These are phyloP conservation scores for Drosophila ficusphila DNA, from an alignment of 1,140 invertebrate genomes.

Conservation along the genomic window DNA sequence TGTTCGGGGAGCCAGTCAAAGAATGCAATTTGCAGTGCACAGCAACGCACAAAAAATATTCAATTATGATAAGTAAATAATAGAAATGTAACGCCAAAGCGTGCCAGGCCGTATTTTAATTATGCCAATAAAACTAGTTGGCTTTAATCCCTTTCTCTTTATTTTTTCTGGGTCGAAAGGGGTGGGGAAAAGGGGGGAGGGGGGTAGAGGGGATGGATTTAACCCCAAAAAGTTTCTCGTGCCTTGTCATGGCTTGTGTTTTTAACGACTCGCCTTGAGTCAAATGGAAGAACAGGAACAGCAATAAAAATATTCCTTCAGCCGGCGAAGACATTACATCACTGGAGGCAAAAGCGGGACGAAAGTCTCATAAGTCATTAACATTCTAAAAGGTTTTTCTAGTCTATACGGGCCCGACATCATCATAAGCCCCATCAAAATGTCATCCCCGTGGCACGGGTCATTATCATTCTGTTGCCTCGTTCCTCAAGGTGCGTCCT, in stretches of 20 bases:
- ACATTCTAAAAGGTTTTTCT: conserved; percentile 79
- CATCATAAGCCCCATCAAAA: conserved; percentile 26
- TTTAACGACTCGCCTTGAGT: conserved; percentile 57
- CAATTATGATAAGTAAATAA: conserved; percentile 63
- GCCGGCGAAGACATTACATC: conserved; percentile 41
- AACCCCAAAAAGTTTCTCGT: conserved; percentile 29
- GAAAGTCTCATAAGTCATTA: conserved; percentile 69
- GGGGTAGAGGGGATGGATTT: neutral
- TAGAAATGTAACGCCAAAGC: conserved; percentile 33
- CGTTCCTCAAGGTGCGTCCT: conserved; percentile 40
- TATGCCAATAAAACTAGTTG: conserved; percentile 41
- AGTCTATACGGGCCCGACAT: conserved; percentile 42
- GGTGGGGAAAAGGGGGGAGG: too few relatives aligned
- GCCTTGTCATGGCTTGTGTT: conserved; percentile 65
- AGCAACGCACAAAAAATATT: conserved; percentile 33
- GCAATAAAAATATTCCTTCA: conserved; percentile 64
- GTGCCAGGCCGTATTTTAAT: conserved; percentile 51
- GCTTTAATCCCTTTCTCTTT: conserved; percentile 13
- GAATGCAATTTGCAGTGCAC: conserved; percentile 51
- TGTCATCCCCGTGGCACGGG: conserved; percentile 19
- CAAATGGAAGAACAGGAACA: conserved; percentile 54
- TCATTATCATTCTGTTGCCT: conserved; percentile 25
- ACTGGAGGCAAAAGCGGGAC: conserved; percentile 5
- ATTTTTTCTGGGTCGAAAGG: neutral
- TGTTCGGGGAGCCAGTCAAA: conserved; percentile 23